Evolutionary conservation across 2,888 invertebrate species (phyloP), one percentile per base, ranked within the genome.

Genomic region (Phortica magna): DNA sequence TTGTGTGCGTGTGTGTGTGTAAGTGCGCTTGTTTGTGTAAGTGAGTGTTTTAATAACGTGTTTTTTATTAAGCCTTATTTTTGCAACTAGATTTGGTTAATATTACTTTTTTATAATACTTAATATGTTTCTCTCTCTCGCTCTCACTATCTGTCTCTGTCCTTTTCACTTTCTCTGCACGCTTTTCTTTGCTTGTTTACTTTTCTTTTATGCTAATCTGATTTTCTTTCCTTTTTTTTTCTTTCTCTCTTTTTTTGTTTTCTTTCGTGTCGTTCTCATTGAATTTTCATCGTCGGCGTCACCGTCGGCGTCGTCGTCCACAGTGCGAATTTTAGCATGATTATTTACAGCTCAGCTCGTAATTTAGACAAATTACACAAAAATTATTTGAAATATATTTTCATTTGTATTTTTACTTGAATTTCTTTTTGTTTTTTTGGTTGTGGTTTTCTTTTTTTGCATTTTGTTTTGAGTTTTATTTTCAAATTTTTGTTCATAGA

Each of bases 311-410:
- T 78, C 79, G 79, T 81, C 84, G 67, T 81, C 88, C 81, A 82
- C 81, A 85, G 80, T 76, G 59, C 70, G 71, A 72, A 57, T 17
- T 74, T 71, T 74, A 43, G 41, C 53, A 77, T 85, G 82, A 76
- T 81, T 88, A 88, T 88, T 85, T 87, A 87, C 89, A 89, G 84
- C 89, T 84, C 81, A 82, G 80, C 78, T 82, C 81, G 79, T 76
- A 81, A 83, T 84, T 75, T 72, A 83, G 78, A 78, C 84, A 73
- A 72, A 75, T 68, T 68, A 68, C 80, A 59, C 83, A 81, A 87
- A 79, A 81, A 83, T 84, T 82, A 82, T 84, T 82, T 85, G 83
- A 78, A 78, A 79, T 78, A 72, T 72, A 78, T 79, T 82, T 72
- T 76, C 80, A 73, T 75, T 76, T 79, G 75, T 78, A 73, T 64